Conservation (phyloP, 2,888 invertebrate species). For the Diadegma fenestrale region DNA sequence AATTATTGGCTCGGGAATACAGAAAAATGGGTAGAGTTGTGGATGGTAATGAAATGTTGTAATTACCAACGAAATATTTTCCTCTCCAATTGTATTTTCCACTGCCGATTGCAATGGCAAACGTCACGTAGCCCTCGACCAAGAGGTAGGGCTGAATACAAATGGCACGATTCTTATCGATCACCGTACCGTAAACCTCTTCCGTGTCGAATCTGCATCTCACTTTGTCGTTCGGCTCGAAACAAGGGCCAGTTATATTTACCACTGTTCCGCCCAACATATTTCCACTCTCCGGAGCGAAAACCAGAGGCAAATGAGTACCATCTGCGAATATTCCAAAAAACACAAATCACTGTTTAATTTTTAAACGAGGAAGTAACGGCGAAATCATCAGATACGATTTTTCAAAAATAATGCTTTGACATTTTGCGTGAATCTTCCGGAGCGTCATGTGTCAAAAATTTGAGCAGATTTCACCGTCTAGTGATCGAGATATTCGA, state of each 20-base stretch:
- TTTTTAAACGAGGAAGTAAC: too few species aligned
- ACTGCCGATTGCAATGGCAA: conserved; percentile 94
- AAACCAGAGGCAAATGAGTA: conserved; percentile 92
- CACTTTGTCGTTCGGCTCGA: conserved; percentile 91
- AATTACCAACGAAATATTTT: conserved; percentile 95
- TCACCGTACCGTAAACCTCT: conserved; percentile 91
- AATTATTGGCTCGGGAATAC: not conserved
- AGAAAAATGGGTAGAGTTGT: not conserved
- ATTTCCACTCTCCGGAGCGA: conserved; percentile 97
- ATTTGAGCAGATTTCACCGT: too few species aligned
- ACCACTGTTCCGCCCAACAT: conserved; percentile 99
- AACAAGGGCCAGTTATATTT: conserved; percentile 98
- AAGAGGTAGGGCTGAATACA: conserved; percentile 95
- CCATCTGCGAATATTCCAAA: conserved; percentile 87
- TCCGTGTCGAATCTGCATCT: conserved; percentile 94
- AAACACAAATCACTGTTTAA: conserved; percentile 1
- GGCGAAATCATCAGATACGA: too few species aligned
- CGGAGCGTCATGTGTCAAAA: too few species aligned
- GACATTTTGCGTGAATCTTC: too few species aligned
- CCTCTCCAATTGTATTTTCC: conserved; percentile 95
- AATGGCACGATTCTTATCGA: conserved; percentile 93
- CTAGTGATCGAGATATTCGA: too few species aligned
- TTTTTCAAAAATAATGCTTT: too few species aligned
- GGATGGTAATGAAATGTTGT: conserved; percentile 4
- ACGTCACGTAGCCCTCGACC: conserved; percentile 95